Conservation (phyloP, 2,888 invertebrate genomes). For the Plusia festucae region DNA sequence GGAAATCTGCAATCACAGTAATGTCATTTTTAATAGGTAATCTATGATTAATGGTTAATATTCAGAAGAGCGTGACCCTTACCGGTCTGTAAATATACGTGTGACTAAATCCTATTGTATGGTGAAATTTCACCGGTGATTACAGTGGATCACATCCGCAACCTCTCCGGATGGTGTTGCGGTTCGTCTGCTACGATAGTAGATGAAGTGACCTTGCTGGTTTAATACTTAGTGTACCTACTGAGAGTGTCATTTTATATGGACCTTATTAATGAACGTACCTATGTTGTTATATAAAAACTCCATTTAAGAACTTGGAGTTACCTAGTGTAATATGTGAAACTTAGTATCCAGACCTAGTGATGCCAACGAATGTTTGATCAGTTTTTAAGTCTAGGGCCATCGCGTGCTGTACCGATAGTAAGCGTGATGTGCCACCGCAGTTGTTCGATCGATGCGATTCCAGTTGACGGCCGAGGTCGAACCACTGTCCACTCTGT, state of each 20-base stretch:
- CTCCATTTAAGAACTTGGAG: no score
- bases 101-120: slow-evolving; percentile 74
- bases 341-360: slow-evolving; percentile 8
- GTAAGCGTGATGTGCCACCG: slow-evolving; percentile 76
- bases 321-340: neutral
- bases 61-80: slow-evolving; percentile 83
- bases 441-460: slow-evolving; percentile 81
- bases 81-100: slow-evolving; percentile 64
- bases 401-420: slow-evolving; percentile 69
- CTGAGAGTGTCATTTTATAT: no score
- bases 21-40: slow-evolving; percentile 66
- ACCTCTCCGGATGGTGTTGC: slow-evolving; percentile 83
- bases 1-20: slow-evolving; percentile 78
- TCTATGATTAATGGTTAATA: slow-evolving; percentile 78
- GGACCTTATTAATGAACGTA: no score
- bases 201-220: slow-evolving; percentile 74
- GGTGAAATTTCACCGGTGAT: slow-evolving; percentile 88
- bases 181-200: slow-evolving; percentile 74
- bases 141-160: slow-evolving; percentile 85
- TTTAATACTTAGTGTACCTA: slow-evolving; percentile 54
- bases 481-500: slow-evolving; percentile 86
- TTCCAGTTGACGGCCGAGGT: slow-evolving; percentile 88
- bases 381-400: slow-evolving; percentile 44
- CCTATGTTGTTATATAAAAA: neutral
- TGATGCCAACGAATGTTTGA: slow-evolving; percentile 22